phyloP scores from a whole-genome alignment of 1,140 invertebrate genomes.

The Heliconius nattereri region DNA sequence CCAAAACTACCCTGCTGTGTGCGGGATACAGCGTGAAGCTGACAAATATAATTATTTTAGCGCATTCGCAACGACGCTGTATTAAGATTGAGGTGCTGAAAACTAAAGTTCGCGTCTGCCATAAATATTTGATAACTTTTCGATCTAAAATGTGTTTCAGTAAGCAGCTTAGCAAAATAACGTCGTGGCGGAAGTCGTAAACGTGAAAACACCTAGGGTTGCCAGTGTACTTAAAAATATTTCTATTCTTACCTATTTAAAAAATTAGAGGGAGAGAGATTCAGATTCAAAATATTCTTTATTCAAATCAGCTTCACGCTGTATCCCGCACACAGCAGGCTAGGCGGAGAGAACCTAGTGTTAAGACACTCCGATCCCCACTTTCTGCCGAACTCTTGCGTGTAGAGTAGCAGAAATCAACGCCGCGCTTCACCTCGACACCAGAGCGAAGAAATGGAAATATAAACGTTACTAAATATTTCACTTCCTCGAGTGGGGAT shows the following conservation, averaged over 20 bases:
- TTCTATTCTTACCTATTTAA: neutral
- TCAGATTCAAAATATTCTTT: no score
- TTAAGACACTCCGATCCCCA: no score
- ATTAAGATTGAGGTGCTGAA: neutral
- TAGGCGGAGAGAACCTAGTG: no score
- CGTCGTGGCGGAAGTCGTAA: slow-evolving; percentile 25
- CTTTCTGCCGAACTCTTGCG: no score
- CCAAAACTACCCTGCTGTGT: no score
- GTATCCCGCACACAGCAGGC: no score
- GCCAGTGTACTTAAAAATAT: neutral
- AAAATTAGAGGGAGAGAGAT: neutral
- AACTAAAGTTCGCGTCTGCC: neutral
- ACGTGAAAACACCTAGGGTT: slow-evolving; percentile 6
- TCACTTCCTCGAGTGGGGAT: no score
- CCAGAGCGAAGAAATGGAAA: no score
- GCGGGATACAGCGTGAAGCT: neutral
- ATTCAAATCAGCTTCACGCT: no score
- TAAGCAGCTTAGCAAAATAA: slow-evolving; percentile 29
- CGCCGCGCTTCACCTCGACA: no score
- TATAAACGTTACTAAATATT: no score
- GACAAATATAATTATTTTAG: neutral
- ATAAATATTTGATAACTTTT: slow-evolving; percentile 16
- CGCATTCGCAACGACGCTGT: neutral
- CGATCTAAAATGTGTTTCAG: slow-evolving; percentile 24
- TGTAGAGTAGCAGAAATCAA: no score